These are phyloP conservation scores for Lynx canadensis DNA, from an alignment of 2,113 vertebrate species.

Conservation along the genomic window DNA sequence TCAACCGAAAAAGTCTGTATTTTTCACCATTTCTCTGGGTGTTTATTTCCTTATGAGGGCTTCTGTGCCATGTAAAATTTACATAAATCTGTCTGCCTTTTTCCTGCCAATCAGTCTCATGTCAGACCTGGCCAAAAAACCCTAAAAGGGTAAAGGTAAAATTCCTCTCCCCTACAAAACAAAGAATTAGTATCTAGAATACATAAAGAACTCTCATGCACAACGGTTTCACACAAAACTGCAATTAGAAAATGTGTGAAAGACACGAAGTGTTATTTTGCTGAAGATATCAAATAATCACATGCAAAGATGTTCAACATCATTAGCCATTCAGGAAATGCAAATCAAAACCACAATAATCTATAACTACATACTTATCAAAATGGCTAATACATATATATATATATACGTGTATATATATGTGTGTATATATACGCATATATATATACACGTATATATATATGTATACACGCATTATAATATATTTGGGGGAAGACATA, in stretches of 20 bases:
- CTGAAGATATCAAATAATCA: background rate
- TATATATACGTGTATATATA: too few species aligned
- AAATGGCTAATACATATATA: background rate
- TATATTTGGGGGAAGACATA: background rate
- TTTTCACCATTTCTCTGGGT: background rate
- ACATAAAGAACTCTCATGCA: background rate
- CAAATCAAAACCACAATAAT: background rate
- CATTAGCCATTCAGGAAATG: background rate
- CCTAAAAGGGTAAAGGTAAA: background rate
- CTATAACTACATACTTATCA: background rate
- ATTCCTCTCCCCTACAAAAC: background rate
- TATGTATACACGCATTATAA: too few species aligned
- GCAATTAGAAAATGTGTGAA: background rate
- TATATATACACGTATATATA: fast-evolving
- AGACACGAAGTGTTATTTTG: background rate
- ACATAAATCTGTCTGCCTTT: too few species aligned
- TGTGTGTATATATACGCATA: too few species aligned
- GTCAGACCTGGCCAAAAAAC: background rate
- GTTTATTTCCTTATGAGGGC: background rate
- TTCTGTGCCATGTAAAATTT: background rate
- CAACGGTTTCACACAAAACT: background rate
- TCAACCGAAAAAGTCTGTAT: background rate
- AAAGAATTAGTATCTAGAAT: background rate
- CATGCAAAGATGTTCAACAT: background rate
- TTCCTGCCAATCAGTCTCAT: background rate